A percentile compares a stretch with the other conserved stretches of the same genome.
phyloP scores from a whole-genome alignment of 2,888 invertebrate species.

The Hoplodrina ambigua region DNA sequence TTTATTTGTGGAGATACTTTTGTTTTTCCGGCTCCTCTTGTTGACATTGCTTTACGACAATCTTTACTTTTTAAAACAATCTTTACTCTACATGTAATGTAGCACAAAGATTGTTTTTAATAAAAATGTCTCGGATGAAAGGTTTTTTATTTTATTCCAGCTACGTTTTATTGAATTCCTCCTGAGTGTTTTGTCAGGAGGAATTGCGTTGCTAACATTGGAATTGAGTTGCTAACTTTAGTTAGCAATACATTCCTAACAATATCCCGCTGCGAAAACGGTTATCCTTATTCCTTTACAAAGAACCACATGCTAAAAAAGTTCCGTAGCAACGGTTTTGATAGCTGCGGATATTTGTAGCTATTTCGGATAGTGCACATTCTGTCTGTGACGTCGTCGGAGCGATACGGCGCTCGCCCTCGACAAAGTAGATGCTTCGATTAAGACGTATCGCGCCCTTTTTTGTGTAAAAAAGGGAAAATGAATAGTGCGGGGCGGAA shows the following conservation, averaged over 20 bases:
- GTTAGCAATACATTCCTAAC: conserved; percentile 33
- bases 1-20: conserved; percentile 16
- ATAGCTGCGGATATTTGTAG: conserved; percentile 38
- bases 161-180: conserved; percentile 3
- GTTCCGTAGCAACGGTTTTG: conserved; percentile 31
- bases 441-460: conserved; percentile 90
- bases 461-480: conserved; percentile 89
- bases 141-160: conserved; percentile 3
- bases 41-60: not conserved
- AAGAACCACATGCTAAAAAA: conserved; percentile 58
- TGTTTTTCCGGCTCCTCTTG: not conserved
- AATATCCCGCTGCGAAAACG: conserved; percentile 44
- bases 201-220: too few relatives aligned
- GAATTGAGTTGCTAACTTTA: too few relatives aligned
- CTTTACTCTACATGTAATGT: too few relatives aligned
- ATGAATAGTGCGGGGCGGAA: conserved; percentile 89
- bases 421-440: conserved; percentile 76
- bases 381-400: conserved; percentile 42
- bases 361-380: conserved; percentile 26
- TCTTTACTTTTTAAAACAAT: too few relatives aligned
- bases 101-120: not conserved
- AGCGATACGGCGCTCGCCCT: conserved; percentile 62
- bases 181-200: too few relatives aligned
- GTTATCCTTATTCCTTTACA: conserved; percentile 39
- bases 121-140: not conserved